Evolutionary conservation across 1,140 invertebrate genomes (phyloP).

Genomic region (Hermetia illucens): DNA sequence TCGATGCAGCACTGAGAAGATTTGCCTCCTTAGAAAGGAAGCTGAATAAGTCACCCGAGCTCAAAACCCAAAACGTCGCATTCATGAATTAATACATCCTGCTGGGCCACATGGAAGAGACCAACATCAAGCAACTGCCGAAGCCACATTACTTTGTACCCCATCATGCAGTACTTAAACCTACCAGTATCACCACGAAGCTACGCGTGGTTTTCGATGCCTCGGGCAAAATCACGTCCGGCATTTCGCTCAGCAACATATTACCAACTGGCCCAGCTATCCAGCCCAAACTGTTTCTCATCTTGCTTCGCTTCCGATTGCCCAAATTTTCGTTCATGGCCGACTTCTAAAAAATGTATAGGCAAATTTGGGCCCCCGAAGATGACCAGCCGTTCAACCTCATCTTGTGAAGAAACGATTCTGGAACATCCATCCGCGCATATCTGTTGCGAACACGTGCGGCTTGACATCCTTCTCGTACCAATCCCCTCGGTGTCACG

Average conservation of each 20-base stretch:
- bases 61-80: conserved; percentile 12
- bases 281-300: conserved; percentile 27
- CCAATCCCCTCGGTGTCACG: too few relatives aligned
- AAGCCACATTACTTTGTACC: conserved; percentile 14
- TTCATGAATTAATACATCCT: conserved; percentile 18
- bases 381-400: conserved; percentile 24
- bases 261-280: conserved; percentile 23
- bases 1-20: conserved; percentile 10
- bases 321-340: conserved; percentile 18
- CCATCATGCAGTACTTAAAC: conserved; percentile 16
- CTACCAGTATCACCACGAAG: conserved; percentile 13
- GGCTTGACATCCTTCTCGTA: too few relatives aligned
- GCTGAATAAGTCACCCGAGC: conserved; percentile 6
- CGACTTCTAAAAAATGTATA: conserved; percentile 32
- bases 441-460: too few relatives aligned
- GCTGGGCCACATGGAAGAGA: conserved; percentile 13
- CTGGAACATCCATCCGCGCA: too few relatives aligned
- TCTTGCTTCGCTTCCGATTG: conserved; percentile 26
- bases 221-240: conserved; percentile 12
- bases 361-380: conserved; percentile 24
- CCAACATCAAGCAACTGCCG: neutral
- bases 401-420: conserved; percentile 32
- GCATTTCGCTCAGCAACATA: conserved; percentile 25
- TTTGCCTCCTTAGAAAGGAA: conserved; percentile 12
- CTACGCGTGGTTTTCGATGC: conserved; percentile 20